phyloP scores from a whole-genome alignment of 2,888 invertebrate genomes.

The Andrena flavipes region DNA sequence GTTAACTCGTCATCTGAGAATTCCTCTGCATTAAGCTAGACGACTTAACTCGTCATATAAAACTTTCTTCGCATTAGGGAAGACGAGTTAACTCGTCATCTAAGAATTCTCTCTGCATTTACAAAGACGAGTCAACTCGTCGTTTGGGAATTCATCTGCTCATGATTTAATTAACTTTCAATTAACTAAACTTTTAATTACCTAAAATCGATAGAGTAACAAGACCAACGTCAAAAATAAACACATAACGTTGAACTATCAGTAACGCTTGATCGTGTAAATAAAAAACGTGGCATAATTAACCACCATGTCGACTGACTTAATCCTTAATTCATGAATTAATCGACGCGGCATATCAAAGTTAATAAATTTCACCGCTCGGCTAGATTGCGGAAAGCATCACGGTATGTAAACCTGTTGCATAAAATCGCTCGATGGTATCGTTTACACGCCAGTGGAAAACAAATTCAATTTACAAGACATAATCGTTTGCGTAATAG shows the following conservation, averaged over 20 bases:
- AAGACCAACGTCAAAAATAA: background rate
- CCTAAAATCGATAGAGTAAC: background rate
- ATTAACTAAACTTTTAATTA: no score
- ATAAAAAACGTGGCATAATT: background rate
- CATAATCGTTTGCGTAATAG: background rate
- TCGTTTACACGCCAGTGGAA: background rate
- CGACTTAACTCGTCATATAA: no score
- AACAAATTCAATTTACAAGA: background rate
- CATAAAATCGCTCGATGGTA: background rate
- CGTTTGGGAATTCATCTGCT: no score
- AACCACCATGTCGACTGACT: background rate
- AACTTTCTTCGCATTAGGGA: accelerated
- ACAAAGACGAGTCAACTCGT: no score
- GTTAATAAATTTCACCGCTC: background rate
- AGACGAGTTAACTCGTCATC: no score
- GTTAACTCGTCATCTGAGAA: no score
- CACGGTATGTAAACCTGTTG: background rate
- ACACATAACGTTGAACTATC: background rate
- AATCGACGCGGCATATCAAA: background rate
- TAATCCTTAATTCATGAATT: no score
- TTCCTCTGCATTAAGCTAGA: no score
- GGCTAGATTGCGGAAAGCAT: background rate
- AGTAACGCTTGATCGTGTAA: background rate
- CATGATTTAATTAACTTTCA: no score
- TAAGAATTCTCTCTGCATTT: no score